phyloP scores from a whole-genome alignment of 2,888 invertebrate genomes.

The Platycnemis pennipes region DNA sequence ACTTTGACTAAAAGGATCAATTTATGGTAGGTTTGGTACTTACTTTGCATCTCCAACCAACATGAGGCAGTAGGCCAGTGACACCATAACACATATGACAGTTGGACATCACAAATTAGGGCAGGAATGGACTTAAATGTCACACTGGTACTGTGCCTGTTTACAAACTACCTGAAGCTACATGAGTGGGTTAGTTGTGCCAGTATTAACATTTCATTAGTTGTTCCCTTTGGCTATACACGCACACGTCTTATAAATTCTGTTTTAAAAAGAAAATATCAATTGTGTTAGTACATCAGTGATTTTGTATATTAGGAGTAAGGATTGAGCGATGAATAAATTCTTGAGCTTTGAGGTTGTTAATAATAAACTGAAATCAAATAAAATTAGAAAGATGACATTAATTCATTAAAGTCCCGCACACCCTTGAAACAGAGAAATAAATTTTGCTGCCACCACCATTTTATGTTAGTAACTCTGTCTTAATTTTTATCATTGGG shows the following conservation, averaged over 20 bases:
- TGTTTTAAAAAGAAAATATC: constrained; percentile 68
- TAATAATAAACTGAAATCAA: constrained; percentile 58
- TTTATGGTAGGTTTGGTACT: constrained; percentile 68
- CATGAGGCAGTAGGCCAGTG: constrained; percentile 68
- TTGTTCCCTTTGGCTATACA: constrained; percentile 68
- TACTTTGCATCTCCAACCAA: constrained; percentile 67
- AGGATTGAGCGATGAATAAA: constrained; percentile 20
- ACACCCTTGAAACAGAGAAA: constrained; percentile 57
- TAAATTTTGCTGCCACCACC: constrained; percentile 67
- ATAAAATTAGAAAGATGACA: constrained; percentile 55
- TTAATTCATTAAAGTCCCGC: constrained; percentile 58
- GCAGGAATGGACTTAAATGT: constrained; percentile 68
- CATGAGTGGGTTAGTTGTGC: constrained; percentile 71
- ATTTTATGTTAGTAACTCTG: constrained; percentile 43
- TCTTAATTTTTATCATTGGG: constrained; percentile 45
- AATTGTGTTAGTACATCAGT: constrained; percentile 59
- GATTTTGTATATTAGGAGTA: constrained; percentile 28
- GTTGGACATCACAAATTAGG: constrained; percentile 71
- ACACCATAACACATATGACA: constrained; percentile 70
- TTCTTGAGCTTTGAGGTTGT: constrained; percentile 66
- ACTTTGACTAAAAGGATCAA: constrained; percentile 3
- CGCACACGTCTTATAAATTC: constrained; percentile 60
- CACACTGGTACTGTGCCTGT: constrained; percentile 70
- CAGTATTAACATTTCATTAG: constrained; percentile 68
- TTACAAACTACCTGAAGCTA: constrained; percentile 71